phyloP scores from a whole-genome alignment of 2,797 vertebrate species.

The Loris lydekkerianus region DNA sequence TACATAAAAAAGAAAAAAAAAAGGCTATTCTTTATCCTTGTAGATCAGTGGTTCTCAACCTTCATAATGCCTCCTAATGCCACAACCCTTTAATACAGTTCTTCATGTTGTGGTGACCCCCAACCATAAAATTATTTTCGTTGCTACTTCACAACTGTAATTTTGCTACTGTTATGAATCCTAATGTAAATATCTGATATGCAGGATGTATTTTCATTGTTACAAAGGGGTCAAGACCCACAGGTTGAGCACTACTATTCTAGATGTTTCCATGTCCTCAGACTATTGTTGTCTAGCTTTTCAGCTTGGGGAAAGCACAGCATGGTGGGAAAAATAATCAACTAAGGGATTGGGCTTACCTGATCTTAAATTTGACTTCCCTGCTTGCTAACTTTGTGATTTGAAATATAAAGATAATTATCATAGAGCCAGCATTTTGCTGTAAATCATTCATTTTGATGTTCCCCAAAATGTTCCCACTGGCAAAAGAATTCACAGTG shows the following conservation, averaged over 20 bases:
- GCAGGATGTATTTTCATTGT: too few relatives aligned
- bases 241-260: too few relatives aligned
- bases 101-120: too few relatives aligned
- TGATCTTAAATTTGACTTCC: neutral
- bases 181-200: too few relatives aligned
- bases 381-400: conserved; percentile 20
- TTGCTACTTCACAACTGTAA: too few relatives aligned
- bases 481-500: neutral
- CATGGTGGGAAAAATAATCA: neutral
- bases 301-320: neutral
- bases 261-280: neutral
- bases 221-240: too few relatives aligned
- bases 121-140: too few relatives aligned
- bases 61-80: too few relatives aligned
- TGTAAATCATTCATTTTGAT: neutral
- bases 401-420: conserved; percentile 44
- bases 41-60: neutral
- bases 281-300: neutral
- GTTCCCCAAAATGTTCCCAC: neutral
- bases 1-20: neutral
- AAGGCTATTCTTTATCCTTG: neutral
- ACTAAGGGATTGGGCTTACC: neutral
- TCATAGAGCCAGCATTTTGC: neutral
- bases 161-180: too few relatives aligned
- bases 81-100: too few relatives aligned